These are phyloP conservation scores for Alosa alosa DNA, from an alignment of 2,113 vertebrate species.

Conservation along the genomic window DNA sequence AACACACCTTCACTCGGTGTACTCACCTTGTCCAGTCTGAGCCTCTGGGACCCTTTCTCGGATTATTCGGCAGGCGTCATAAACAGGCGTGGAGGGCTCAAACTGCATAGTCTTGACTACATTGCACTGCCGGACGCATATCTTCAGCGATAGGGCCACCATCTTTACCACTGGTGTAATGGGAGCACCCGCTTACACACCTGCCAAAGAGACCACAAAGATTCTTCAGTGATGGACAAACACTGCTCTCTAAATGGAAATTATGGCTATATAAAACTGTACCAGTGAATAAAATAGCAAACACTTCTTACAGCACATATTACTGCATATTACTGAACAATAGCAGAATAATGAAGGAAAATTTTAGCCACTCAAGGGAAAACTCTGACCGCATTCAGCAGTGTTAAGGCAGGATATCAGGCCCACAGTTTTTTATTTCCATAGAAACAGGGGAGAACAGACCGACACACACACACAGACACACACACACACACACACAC, in stretches of 20 bases:
- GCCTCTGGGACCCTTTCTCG: constrained; percentile 93
- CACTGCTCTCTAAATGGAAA: not conserved
- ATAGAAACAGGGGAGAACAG: constrained; percentile 3
- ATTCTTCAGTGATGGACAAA: not conserved
- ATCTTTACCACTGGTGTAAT: constrained; percentile 70
- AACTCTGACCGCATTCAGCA: not conserved
- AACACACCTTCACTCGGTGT: not conserved
- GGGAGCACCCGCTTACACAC: constrained; percentile 48
- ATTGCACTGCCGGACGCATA: constrained; percentile 98
- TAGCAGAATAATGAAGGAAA: not conserved
- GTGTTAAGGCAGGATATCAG: not conserved
- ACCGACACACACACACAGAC: constrained; percentile 50
- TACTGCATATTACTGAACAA: not conserved
- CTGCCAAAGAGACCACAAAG: constrained; percentile 38
- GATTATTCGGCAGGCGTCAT: constrained; percentile 93
- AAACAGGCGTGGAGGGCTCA: constrained; percentile 91
- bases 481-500: no score
- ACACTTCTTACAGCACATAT: not conserved
- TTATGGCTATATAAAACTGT: not conserved
- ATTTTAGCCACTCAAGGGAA: not conserved
- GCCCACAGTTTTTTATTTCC: not conserved
- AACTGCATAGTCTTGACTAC: constrained; percentile 99
- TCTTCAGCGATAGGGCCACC: constrained; percentile 97
- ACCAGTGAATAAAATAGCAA: not conserved
- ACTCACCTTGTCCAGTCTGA: constrained; percentile 89